Base-by-base conservation (phyloP, 2,888 invertebrate species). In the Alcis repandata region DNA sequence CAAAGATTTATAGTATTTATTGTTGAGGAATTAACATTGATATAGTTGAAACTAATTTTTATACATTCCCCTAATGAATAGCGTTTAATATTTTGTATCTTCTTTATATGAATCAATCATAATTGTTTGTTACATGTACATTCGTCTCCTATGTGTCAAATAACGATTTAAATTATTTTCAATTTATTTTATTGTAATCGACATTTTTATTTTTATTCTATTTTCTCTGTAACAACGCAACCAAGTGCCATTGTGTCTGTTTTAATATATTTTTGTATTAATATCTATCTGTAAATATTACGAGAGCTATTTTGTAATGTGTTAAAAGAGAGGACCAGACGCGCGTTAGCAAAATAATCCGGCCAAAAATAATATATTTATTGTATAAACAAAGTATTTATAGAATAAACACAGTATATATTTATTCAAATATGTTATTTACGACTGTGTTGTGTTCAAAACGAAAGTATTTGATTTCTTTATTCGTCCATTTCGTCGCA, bases 1-100 rank as follows among this genome's bases (percentile, higher is more conserved):
- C 92, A 92, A 92, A 92, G 92, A 92, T 89, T 90, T 88, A 87
- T 90, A 91, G 89, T 92, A 91, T 91, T 91, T 91, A 91, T 90
- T 90, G 87, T 89, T 87, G 90, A 87, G 82, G 85, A 85, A 84
- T 83, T 87, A 86, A 86, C 87, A 80, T 85, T 82, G 86, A 86
- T 86, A 87, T 87, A 88, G 86, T 87, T 84, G 86, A 86, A 85
- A 85, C 79, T 88, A 86, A 89, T 87, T 90, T 89, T 90, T 89
- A 87, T 90, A 90, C 90, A 87, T 90, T 90, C 90, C 91, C 82
- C 73, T 76, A 56, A 68, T 67, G 59, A 73, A 69, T 70, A 73
- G 64, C 45, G 51, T 65, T 27, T 59, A 59, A 62, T 72, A 61
- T 71, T 71, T 76, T 67, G 67, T 70, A 53, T 67, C 60, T 65